Evolutionary conservation across 1,140 invertebrate genomes (phyloP), one percentile per base, ranked within the genome.

Genomic region (Trichomalopsis sarcophagae): DNA sequence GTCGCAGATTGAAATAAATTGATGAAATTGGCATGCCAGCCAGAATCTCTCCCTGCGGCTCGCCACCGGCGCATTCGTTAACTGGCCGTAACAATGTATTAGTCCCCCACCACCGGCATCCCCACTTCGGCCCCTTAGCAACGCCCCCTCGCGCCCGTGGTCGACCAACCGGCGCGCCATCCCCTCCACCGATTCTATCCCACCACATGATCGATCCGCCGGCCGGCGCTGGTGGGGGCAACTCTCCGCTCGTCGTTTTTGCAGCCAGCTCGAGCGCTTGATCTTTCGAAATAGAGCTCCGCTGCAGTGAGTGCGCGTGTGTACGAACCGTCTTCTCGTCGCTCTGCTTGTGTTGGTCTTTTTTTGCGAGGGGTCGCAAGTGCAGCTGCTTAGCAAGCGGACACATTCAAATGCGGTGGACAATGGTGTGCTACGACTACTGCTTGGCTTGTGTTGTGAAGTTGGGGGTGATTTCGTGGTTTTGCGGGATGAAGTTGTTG

Each of bases 1-100:
- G 80, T 81, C 80, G 84, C 30, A 84, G 87, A 91, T 91, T 91
- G 88, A 89, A 89, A 88, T 87, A 91, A 92, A 92, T 91, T 91
- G 90, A 87, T 86, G 86, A 86, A 91, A 91, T 90, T 90, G 89
- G 68, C 85, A 80, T 69, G 17, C 55, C 55, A 62, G 55, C 55
- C 50, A 62, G 55, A 27, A 27, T 88, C 84, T 84, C 82, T 87
- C 82, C 66, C 79, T 27, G n/a, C 75, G 55, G 17, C 68, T 33
- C 62, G 27, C 76, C 76, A 62, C n/a, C 82, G 82, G 23, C 77
- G 30, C 36, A 33, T 75, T 80, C 66, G 83, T 84, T 80, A 81
- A 81, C 78, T 76, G 78, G 78, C 55, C 33, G 83, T 85, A 81
- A 81, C 84, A 50, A 73, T 66, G 84, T 79, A 73, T 81, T 78